Base-by-base conservation (phyloP, 2,888 invertebrate species). In the Drosophila cognata region DNA sequence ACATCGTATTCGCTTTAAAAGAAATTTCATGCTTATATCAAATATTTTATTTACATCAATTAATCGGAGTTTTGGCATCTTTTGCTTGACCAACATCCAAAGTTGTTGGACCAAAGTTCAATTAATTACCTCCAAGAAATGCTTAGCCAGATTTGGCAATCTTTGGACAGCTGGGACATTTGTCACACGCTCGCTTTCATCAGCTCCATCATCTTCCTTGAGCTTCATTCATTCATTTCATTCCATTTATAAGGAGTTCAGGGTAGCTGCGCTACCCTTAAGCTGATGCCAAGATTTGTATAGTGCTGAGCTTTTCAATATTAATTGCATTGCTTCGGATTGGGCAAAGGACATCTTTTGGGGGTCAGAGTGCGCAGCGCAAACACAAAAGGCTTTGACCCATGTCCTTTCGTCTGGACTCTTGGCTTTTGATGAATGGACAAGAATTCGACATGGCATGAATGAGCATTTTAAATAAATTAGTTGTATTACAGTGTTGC, bases 391-490 rank as follows among this genome's bases (percentile, higher is more conserved):
- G 85, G 52, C 87, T 69, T 79, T 88, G 86, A 88, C 83, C 84
- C 89, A 67, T 80, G 89, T 83, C 88, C 88, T 68, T 77, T 62
- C 50, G 56, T 28, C 59, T 38, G 50, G 69, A 68, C 68, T 29
- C 61, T 85, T 86, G 90, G 85, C 90, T 86, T 89, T 88, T 87
- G 87, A 87, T 87, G 89, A 89, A 89, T 89, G 79, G 88, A 76
- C 82, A 76, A 76, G 82, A 87, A 89, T 88, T 85, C 79, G 86
- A 76, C 73, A 74, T 85, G 87, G 76, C 86, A 88, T 89, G 88
- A 87, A 87, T 85, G 88, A 76, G 87, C 89, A 89, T 87, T 87
- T 87, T 87, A 87, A 87, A 87, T 87, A 87, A 87, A 87, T 87
- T 87, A 87, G 88, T 88, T 88, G 90, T 75, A 83, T 89, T 88